Percentiles rank a stretch among this genome's conserved stretches.
phyloP scores from a whole-genome alignment of 2,888 invertebrate genomes.

The Tetragonisca angustula region DNA sequence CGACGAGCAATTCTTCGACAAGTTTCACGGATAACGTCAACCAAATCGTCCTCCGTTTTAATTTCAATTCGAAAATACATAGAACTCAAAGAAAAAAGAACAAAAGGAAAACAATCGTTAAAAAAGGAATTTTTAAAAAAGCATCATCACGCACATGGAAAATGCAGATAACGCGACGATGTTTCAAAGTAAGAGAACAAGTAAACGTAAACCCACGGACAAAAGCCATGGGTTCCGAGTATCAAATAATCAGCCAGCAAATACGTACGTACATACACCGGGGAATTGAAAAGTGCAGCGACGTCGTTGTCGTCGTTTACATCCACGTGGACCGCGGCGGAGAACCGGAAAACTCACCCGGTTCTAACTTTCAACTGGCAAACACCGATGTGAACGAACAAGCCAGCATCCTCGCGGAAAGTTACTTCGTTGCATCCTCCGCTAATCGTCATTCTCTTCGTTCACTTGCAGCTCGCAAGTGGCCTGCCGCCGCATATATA shows the following conservation, averaged over 20 bases:
- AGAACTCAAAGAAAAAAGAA: no score
- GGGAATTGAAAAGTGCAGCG: neutral
- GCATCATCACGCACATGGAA: neutral
- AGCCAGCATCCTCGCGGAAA: conserved; percentile 15
- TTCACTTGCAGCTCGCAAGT: conserved; percentile 17
- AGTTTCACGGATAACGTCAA: no score
- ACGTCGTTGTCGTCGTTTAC: neutral
- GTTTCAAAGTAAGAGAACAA: neutral
- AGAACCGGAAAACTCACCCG: neutral
- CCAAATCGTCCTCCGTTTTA: neutral
- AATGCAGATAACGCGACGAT: neutral
- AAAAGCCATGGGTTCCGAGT: neutral
- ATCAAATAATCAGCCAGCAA: neutral
- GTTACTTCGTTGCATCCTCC: conserved; percentile 30
- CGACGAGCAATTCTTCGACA: no score
- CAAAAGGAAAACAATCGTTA: neutral
- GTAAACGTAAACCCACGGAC: neutral
- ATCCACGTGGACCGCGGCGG: neutral
- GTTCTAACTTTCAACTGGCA: neutral
- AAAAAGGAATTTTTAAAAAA: no score
- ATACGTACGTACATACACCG: neutral
- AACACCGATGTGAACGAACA: conserved; percentile 14
- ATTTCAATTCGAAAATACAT: neutral
- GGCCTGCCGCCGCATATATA: neutral
- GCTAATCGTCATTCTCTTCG: conserved; percentile 27